Base-by-base conservation (phyloP, 2,113 vertebrate species). In the Pelodiscus sinensis region DNA sequence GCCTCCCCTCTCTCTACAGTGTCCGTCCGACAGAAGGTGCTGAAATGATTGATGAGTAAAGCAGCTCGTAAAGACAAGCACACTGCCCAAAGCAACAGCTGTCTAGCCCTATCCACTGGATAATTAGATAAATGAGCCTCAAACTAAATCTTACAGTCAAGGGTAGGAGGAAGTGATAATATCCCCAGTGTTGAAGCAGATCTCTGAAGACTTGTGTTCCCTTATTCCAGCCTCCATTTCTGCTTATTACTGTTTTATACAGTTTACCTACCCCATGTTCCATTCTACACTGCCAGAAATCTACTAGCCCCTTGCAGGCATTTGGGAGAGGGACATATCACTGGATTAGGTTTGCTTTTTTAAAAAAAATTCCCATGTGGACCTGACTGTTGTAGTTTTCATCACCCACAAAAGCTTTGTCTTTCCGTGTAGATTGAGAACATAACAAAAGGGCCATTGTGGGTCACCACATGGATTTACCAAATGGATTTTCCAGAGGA, bases 31-130 rank as follows among this genome's bases (percentile, higher is more conserved):
- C 89, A 94, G 82, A 92, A 96, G 60, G 90, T 71, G 89, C 92
- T 79, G 83, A 86, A 77, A 89, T 97, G 97, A 98, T 96, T 87
- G 95, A 97, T 94, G 95, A 95, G 90, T 89, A 87, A 94, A 91
- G 73, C 82, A 84, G 88, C 90, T 94, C 91, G 38, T 79, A 95
- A 95, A 97, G 93, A 93, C 93, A 83, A 89, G 27, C 50, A 88
- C 93, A 92, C 85, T 85, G 93, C 94, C 94, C 94, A 83, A 51
- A 97, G 96, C 93, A 96, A 95, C 94, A 94, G 89, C 95, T 95
- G 91, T 88, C 92, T 93, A 55, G 9, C 84, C 50, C 75, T 90
- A 55, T 77, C 93, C 91, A 16, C 84, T 29, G 92, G 91, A 80
- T 91, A 94, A 96, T 95, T 95, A 96, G 87, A 95, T 93, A 90